phyloP scores from a whole-genome alignment of 2,797 vertebrate genomes.

The Chaenodraco wilsoni region DNA sequence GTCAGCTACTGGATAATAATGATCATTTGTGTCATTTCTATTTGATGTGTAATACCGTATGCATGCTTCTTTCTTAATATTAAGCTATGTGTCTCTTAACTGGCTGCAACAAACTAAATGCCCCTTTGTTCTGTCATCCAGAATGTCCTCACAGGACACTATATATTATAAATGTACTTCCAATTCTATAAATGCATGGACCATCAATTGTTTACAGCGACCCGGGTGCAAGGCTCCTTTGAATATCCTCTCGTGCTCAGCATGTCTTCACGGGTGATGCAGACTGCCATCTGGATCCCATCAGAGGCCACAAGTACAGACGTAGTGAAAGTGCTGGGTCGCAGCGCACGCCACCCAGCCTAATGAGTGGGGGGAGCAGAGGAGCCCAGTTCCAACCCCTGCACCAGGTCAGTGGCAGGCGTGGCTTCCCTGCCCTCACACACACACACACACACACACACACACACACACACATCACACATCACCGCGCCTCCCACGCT shows the following conservation, averaged over 20 bases:
- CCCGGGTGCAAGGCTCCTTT: conserved; percentile 78
- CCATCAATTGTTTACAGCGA: conserved; percentile 61
- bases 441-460: no score
- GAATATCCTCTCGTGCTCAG: conserved; percentile 82
- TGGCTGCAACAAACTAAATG: no score
- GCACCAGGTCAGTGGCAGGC: conserved; percentile 42
- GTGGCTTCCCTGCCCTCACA: conserved; percentile 25
- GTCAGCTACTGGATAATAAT: no score
- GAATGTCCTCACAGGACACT: background rate
- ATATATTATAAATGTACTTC: background rate
- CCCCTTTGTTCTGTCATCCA: background rate
- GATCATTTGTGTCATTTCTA: no score
- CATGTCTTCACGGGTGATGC: conserved; percentile 89
- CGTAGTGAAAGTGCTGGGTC: conserved; percentile 79
- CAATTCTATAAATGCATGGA: background rate
- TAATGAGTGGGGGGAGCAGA: conserved; percentile 53
- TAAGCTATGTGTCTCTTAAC: no score
- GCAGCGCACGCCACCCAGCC: conserved; percentile 60
- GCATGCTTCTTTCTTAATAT: no score
- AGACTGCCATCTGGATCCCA: conserved; percentile 91
- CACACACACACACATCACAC: conserved; percentile 7
- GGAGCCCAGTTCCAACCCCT: conserved; percentile 29
- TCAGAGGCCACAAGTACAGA: conserved; percentile 75
- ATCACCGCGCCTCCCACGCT: conserved; percentile 47
- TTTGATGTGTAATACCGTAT: no score